Evolutionary conservation across 2,888 invertebrate species (phyloP).

Genomic region (Drosophila sordidapex): DNA sequence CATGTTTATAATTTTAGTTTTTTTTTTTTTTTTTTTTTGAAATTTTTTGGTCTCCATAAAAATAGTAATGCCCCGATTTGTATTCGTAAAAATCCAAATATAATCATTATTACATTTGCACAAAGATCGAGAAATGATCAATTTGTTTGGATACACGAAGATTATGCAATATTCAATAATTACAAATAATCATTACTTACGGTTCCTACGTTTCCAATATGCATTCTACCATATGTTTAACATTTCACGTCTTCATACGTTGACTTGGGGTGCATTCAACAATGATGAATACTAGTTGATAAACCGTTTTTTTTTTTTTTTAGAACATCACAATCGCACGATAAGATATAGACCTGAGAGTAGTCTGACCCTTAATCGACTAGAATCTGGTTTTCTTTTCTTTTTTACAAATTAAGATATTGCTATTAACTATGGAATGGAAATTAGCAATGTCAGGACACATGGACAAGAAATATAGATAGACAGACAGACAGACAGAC

Average conservation of each 20-base stretch:
- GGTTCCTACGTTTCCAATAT: background rate
- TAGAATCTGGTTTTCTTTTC: background rate
- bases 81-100: background rate
- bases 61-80: background rate
- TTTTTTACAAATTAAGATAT: slow-evolving; percentile 3
- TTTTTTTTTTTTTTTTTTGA: background rate
- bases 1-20: background rate
- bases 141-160: background rate
- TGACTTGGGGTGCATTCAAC: slow-evolving; percentile 23
- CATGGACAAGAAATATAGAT: background rate
- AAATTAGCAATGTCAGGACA: background rate
- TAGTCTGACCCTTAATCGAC: background rate
- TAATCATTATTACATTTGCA: background rate
- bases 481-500: background rate
- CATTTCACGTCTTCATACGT: background rate
- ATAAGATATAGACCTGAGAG: slow-evolving; percentile 1
- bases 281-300: slow-evolving; percentile 9
- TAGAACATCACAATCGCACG: slow-evolving; percentile 3
- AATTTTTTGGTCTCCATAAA: background rate
- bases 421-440: background rate
- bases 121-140: background rate
- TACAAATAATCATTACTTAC: background rate
- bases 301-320: background rate
- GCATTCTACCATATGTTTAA: background rate
- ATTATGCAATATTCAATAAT: background rate